Evolutionary conservation across 2,113 vertebrate genomes (phyloP).

Genomic region (Pandion haliaetus): DNA sequence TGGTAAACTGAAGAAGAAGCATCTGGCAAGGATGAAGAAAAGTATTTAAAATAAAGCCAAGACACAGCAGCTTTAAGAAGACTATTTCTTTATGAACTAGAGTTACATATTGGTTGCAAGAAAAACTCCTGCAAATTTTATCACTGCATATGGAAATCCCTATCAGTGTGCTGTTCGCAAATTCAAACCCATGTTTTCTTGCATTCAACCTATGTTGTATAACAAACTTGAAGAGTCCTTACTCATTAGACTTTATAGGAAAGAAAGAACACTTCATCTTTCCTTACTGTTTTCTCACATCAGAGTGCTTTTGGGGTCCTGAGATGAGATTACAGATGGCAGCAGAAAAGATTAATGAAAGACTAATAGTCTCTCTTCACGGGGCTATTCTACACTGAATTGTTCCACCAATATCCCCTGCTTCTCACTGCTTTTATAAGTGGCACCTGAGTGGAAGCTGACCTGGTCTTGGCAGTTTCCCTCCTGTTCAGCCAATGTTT

Average conservation of each 20-base stretch:
- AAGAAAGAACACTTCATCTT: background rate
- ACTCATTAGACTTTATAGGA: background rate
- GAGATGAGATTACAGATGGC: background rate
- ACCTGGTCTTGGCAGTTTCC: background rate
- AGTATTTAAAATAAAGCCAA: background rate
- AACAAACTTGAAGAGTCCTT: background rate
- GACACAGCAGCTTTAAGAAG: background rate
- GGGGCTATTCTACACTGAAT: background rate
- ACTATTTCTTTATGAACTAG: background rate
- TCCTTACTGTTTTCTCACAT: background rate
- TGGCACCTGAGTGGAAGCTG: background rate
- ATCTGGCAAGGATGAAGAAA: background rate
- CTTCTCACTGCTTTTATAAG: background rate
- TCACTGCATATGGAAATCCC: slow-evolving; percentile 1
- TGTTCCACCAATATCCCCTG: background rate
- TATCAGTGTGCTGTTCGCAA: background rate
- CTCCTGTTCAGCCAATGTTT: background rate
- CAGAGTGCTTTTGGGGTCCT: background rate
- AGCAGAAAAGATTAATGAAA: background rate
- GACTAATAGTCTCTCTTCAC: background rate
- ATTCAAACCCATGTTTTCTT: background rate
- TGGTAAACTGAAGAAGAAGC: background rate
- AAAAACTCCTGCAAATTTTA: background rate
- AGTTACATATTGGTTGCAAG: background rate
- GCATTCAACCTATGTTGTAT: background rate